Conservation (phyloP, 2,113 vertebrate genomes). For the Hemibagrus wyckioides region DNA sequence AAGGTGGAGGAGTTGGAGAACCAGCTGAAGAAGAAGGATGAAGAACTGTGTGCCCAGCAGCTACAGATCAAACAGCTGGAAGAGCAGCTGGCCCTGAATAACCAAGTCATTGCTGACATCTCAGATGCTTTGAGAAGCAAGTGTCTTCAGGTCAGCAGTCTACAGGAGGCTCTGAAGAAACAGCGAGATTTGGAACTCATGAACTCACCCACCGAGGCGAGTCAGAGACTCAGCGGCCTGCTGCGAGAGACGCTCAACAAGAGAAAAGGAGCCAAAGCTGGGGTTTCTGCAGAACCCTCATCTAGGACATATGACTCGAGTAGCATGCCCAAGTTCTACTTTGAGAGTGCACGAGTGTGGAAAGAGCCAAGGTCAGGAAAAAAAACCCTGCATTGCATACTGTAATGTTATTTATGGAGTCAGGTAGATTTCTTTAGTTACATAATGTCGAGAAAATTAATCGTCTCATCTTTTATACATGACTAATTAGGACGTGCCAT, state of each 20-base stretch:
- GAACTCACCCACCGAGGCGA: constrained; percentile 69
- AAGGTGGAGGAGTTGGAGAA: constrained; percentile 81
- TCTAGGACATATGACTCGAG: constrained; percentile 79
- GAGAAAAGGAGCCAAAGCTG: constrained; percentile 88
- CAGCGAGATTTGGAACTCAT: constrained; percentile 68
- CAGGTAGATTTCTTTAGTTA: neutral
- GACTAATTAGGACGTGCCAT: constrained; percentile 35
- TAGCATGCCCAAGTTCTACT: constrained; percentile 79
- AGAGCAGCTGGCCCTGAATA: constrained; percentile 80
- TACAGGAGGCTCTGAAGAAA: constrained; percentile 80
- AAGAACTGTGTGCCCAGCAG: constrained; percentile 76
- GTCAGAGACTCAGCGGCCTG: constrained; percentile 61
- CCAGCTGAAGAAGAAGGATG: constrained; percentile 79
- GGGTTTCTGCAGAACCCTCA: constrained; percentile 90
- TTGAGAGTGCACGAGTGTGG: constrained; percentile 84
- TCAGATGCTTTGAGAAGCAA: constrained; percentile 85
- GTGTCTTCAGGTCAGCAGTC: constrained; percentile 81
- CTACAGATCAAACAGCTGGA: constrained; percentile 77
- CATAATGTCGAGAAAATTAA: neutral
- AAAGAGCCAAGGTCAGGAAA: constrained; percentile 85
- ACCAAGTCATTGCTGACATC: constrained; percentile 76
- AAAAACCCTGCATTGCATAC: neutral
- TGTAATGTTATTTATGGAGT: neutral
- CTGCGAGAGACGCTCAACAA: constrained; percentile 72
- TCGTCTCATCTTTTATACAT: constrained; percentile 29